These are phyloP conservation scores for Procambarus clarkii DNA, from an alignment of 1,140 invertebrate species.

Conservation along the genomic window DNA sequence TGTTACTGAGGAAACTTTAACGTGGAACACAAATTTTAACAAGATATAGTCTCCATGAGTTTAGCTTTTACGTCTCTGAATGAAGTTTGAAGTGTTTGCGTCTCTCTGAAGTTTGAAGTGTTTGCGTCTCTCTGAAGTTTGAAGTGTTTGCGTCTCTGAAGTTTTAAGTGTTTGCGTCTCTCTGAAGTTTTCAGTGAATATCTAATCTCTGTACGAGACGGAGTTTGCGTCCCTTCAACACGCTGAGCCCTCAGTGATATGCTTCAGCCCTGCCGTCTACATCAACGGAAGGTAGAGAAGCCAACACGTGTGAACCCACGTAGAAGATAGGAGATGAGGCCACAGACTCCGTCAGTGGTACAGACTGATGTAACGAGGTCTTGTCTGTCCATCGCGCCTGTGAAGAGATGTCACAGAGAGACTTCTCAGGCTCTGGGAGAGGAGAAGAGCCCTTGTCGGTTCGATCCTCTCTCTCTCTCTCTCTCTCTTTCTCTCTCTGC, in stretches of 20 bases:
- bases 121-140: not conserved
- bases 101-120: not conserved
- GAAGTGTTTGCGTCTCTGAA: no score
- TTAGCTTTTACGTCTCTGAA: not conserved
- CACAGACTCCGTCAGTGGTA: constrained; percentile 2
- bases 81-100: not conserved
- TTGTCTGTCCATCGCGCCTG: no score
- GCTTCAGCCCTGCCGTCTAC: constrained; percentile 9
- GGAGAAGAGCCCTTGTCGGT: no score
- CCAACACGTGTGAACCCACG: constrained; percentile 16
- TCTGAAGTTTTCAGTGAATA: not conserved
- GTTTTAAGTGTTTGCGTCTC: not conserved
- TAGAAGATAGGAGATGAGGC: not conserved
- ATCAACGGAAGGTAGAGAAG: not conserved
- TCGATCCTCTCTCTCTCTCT: no score
- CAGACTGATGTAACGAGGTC: no score
- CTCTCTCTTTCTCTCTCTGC: no score
- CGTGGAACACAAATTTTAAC: not conserved
- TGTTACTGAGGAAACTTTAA: not conserved
- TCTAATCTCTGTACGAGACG: not conserved
- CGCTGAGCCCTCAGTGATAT: constrained; percentile 16
- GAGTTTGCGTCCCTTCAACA: not conserved
- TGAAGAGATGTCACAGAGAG: not conserved
- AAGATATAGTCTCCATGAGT: not conserved
- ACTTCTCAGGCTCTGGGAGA: not conserved